Evolutionary conservation across 2,888 invertebrate species (phyloP).

Genomic region (Mythimna albipuncta): DNA sequence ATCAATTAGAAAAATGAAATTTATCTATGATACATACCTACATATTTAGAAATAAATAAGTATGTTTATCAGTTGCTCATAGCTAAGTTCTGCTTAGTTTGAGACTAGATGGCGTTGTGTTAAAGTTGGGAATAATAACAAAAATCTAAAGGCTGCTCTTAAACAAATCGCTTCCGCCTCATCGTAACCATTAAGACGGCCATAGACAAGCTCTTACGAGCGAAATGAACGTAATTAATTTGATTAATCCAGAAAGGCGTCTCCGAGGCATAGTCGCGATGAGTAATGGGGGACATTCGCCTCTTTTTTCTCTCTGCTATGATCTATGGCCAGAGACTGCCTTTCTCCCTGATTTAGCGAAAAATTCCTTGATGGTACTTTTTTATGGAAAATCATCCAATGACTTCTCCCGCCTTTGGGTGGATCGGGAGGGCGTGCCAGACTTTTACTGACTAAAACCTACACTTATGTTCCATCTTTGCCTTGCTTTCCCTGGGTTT

Average conservation of each 20-base stretch:
- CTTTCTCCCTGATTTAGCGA: background rate
- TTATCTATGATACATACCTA: no score
- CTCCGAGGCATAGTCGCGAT: slow-evolving; percentile 77
- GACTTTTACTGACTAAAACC: no score
- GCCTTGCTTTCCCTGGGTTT: no score
- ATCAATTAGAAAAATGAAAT: no score
- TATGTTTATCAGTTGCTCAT: no score
- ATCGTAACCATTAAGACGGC: slow-evolving; percentile 50
- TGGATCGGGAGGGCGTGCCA: no score
- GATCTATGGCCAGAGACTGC: slow-evolving; percentile 49
- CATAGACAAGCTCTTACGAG: slow-evolving; percentile 71
- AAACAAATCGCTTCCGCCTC: slow-evolving; percentile 44
- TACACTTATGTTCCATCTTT: no score
- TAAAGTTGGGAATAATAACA: background rate
- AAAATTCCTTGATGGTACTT: slow-evolving; percentile 21
- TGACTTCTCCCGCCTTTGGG: no score
- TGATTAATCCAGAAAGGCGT: slow-evolving; percentile 83
- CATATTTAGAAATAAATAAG: no score
- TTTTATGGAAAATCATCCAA: no score
- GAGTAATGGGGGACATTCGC: slow-evolving; percentile 77
- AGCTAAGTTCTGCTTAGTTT: no score
- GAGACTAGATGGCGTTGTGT: no score
- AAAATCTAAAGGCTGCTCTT: slow-evolving; percentile 19
- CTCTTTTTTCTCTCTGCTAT: slow-evolving; percentile 60
- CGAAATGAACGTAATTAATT: slow-evolving; percentile 85